Evolutionary conservation across 2,113 vertebrate genomes (phyloP), one percentile per base, ranked within the genome.

Genomic region (Tamias sibiricus): DNA sequence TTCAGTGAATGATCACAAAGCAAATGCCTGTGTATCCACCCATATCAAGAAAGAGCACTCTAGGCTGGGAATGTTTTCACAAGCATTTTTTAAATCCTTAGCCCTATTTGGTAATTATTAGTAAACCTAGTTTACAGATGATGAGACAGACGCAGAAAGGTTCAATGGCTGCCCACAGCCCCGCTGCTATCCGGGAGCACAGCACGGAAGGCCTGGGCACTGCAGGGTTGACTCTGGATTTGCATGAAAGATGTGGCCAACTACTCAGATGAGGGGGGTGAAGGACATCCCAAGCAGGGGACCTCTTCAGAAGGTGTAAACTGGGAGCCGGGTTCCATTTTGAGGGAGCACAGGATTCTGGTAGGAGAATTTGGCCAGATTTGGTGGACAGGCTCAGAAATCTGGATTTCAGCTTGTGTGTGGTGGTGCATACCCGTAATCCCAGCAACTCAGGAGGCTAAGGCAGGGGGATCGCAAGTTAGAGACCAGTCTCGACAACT

Each of bases 1-100:
- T 42, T 57, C 57, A 69, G 0, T 37, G 87, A 89, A 47, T 86
- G 68, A 57, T 88, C 89, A 49, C 8, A 49, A 52, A 77, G 77
- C 64, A 95, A 47, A 96, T 89, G 81, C 85, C 62, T 95, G 89
- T 86, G 74, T 89, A 89, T 35, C 94, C 90, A 87, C 42, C 82
- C 87, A 20, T 97, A 87, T 69, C 94, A 42, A 93, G 85, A 86
- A 96, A 75, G 87, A 91, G 37, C 88, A 32, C 87, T 79, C 52
- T 37, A 42, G 17, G 28, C 62, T 49, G 42, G 66, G 79, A 88
- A 85, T 96, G 82, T 93, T 96, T 95, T 88, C 82, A 88, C 47
- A 95, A 75, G 69, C 76, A 91, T 82, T 93, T 85, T 85, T 77
- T 28, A 54, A 90, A 28, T 86, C 59, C 77, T 85, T 77, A 95